phyloP scores from a whole-genome alignment of 53 echinoderm and acorn worm genomes.

The Stichopus horrens region DNA sequence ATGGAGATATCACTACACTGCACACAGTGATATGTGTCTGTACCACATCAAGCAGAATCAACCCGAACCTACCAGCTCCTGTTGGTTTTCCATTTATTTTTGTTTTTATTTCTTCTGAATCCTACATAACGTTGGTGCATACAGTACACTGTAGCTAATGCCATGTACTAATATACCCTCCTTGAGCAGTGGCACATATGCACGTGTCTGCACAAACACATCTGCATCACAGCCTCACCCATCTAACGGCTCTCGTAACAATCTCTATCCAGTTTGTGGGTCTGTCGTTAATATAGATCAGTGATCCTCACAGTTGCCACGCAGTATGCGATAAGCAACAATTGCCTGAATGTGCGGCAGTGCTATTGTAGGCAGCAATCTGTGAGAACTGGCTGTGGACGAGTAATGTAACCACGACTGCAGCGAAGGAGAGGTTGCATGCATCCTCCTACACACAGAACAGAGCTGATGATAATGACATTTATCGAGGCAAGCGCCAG shows the following conservation, averaged over 20 bases:
- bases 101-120: too few relatives aligned
- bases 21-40: too few relatives aligned
- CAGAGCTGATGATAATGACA: constrained; percentile 6
- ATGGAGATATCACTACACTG: too few relatives aligned
- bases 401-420: background rate
- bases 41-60: too few relatives aligned
- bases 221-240: background rate
- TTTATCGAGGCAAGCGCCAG: background rate
- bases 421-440: constrained; percentile 18
- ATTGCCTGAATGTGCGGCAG: background rate
- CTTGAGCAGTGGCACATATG: background rate
- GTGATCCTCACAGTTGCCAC: background rate
- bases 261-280: background rate
- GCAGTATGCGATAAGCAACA: background rate
- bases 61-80: too few relatives aligned
- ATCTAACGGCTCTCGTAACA: background rate
- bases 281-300: background rate
- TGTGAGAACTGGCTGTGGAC: background rate
- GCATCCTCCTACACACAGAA: background rate
- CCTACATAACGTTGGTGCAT: too few relatives aligned
- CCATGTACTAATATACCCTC: too few relatives aligned
- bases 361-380: background rate
- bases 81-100: too few relatives aligned
- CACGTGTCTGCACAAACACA: background rate
- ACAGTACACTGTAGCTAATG: too few relatives aligned